Conservation (phyloP, 2,888 invertebrate genomes). For the Eupithecia tripunctaria region DNA sequence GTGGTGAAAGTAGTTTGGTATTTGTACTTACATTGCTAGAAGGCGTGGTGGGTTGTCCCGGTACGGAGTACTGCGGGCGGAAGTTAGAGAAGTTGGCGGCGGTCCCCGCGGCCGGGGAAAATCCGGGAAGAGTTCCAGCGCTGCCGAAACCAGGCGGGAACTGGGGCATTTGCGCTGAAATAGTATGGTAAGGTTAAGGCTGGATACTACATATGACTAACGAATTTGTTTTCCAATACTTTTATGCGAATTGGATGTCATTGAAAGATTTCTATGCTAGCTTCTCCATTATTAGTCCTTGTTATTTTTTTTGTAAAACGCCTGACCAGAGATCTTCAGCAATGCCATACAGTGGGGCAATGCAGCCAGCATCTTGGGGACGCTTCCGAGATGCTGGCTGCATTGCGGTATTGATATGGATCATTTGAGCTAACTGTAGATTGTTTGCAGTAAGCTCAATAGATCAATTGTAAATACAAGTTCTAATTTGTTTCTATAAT, state of each 20-base stretch:
- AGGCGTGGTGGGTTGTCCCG: slow-evolving; percentile 77
- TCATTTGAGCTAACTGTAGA: too few species aligned
- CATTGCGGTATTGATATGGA: too few species aligned
- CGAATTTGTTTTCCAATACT: not conserved
- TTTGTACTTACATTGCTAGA: slow-evolving; percentile 71
- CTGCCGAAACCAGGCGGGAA: slow-evolving; percentile 93
- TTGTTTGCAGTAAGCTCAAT: too few species aligned
- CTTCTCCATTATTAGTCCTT: not conserved
- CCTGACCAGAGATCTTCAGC: too few species aligned
- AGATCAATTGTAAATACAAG: too few species aligned
- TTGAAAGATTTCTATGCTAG: not conserved
- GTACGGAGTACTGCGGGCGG: slow-evolving; percentile 92
- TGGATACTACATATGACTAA: not conserved
- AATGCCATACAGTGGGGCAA: too few species aligned
- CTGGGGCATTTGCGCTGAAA: slow-evolving; percentile 90
- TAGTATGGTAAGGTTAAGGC: not conserved
- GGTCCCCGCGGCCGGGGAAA: slow-evolving; percentile 87
- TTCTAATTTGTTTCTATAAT: too few species aligned
- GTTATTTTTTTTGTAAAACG: too few species aligned
- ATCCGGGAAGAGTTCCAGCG: slow-evolving; percentile 88
- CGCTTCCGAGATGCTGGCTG: too few species aligned
- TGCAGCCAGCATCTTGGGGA: too few species aligned
- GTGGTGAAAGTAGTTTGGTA: slow-evolving; percentile 4
- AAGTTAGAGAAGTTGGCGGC: slow-evolving; percentile 95
- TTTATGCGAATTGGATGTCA: not conserved